These are phyloP conservation scores for Lepeophtheirus salmonis DNA, from an alignment of 1,140 invertebrate genomes.

Conservation along the genomic window DNA sequence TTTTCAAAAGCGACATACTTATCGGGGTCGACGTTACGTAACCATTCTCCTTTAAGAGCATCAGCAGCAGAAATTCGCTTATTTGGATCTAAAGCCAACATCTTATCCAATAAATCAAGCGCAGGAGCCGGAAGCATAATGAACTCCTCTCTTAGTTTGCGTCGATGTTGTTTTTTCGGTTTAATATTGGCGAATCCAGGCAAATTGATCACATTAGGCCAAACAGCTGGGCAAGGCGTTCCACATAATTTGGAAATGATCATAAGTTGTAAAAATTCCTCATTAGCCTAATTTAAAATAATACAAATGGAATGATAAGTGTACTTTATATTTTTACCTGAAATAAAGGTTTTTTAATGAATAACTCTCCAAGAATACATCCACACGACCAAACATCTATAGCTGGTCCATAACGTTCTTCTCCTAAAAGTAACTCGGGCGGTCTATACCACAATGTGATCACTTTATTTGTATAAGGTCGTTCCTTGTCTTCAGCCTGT, in stretches of 20 bases:
- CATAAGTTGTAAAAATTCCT: slow-evolving; percentile 84
- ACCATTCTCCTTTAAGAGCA: slow-evolving; percentile 76
- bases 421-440: slow-evolving; percentile 85
- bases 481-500: slow-evolving; percentile 64
- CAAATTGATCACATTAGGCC: slow-evolving; percentile 88
- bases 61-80: slow-evolving; percentile 82
- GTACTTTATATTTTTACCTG: too few species aligned
- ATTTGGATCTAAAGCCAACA: slow-evolving; percentile 87
- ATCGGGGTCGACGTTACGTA: slow-evolving; percentile 72
- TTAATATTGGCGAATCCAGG: slow-evolving; percentile 82
- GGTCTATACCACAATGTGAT: slow-evolving; percentile 98
- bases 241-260: slow-evolving; percentile 86
- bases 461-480: slow-evolving; percentile 81
- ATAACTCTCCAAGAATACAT: slow-evolving; percentile 94
- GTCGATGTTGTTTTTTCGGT: slow-evolving; percentile 69
- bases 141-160: slow-evolving; percentile 79
- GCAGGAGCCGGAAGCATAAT: slow-evolving; percentile 82
- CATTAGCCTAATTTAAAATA: too few species aligned
- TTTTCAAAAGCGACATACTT: slow-evolving; percentile 39
- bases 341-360: slow-evolving; percentile 87
- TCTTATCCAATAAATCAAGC: slow-evolving; percentile 80
- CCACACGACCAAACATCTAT: slow-evolving; percentile 99
- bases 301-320: too few species aligned
- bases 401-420: slow-evolving; percentile 90
- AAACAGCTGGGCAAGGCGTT: slow-evolving; percentile 84